These are phyloP conservation scores for Pandemis cinnamomeana DNA, from an alignment of 2,888 invertebrate genomes.

Conservation along the genomic window DNA sequence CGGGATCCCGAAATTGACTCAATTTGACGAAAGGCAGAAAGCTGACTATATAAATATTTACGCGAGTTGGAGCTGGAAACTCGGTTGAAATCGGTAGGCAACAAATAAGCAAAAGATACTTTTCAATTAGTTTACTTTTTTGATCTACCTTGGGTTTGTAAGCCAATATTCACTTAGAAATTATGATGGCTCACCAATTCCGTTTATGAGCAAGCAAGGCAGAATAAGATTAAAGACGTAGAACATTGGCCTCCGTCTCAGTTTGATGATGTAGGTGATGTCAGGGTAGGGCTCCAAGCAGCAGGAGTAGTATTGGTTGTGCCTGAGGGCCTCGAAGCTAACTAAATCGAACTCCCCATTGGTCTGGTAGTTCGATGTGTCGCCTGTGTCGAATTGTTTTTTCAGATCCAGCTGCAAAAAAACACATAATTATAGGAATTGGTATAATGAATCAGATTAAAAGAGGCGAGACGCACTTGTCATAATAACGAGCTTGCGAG, in stretches of 20 bases:
- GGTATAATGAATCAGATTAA: neutral
- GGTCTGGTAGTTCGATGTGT: slow-evolving; percentile 94
- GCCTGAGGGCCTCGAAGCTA: slow-evolving; percentile 89
- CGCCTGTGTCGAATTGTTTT: slow-evolving; percentile 91
- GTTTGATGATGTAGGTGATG: slow-evolving; percentile 91
- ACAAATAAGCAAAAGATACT: slow-evolving; percentile 19
- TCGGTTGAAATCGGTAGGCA: slow-evolving; percentile 6
- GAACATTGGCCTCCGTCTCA: slow-evolving; percentile 91
- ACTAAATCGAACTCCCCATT: slow-evolving; percentile 95
- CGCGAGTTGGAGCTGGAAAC: neutral
- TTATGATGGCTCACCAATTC: slow-evolving; percentile 86
- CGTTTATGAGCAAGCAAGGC: slow-evolving; percentile 93
- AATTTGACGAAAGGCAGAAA: slow-evolving; percentile 2
- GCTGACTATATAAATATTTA: slow-evolving; percentile 16
- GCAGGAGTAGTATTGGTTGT: slow-evolving; percentile 91
- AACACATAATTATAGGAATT: slow-evolving; percentile 13
- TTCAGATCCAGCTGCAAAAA: slow-evolving; percentile 87
- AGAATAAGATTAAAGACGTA: slow-evolving; percentile 94
- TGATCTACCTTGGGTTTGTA: slow-evolving; percentile 14
- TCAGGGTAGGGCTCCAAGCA: slow-evolving; percentile 93
- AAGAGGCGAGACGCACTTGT: neutral
- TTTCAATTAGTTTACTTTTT: slow-evolving; percentile 38
- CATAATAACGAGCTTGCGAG: neutral
- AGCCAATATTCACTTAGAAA: slow-evolving; percentile 43
- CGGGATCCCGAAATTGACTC: slow-evolving; percentile 17